Conservation (phyloP, 2,797 vertebrate species). For the Glossophaga mutica region DNA sequence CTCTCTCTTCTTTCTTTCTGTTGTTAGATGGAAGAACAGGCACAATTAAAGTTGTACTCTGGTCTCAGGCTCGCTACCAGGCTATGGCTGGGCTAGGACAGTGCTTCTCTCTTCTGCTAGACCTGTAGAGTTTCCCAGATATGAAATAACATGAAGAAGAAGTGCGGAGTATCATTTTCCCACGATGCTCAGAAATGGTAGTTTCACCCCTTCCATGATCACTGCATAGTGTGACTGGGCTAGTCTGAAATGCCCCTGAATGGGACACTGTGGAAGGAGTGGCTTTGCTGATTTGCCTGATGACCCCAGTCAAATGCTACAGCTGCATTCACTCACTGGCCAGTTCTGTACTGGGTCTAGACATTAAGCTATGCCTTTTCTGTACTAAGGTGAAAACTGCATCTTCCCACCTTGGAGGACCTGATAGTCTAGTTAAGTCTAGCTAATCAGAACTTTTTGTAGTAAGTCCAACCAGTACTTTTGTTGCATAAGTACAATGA, state of each 20-base stretch:
- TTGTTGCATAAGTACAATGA: not conserved
- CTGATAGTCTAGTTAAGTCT: not conserved
- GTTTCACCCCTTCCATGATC: not conserved
- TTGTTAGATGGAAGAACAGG: not conserved
- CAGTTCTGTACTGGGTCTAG: not conserved
- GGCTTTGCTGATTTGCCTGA: not conserved
- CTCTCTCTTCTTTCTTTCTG: no score
- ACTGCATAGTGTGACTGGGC: not conserved
- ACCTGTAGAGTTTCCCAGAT: not conserved
- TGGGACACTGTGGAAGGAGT: no score
- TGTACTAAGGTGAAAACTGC: fast-evolving
- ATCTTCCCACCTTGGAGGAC: not conserved
- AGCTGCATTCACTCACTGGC: not conserved
- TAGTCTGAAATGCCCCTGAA: not conserved
- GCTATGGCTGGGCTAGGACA: not conserved
- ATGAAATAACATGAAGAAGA: not conserved
- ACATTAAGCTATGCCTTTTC: not conserved
- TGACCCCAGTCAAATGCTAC: not conserved
- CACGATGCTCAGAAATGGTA: not conserved
- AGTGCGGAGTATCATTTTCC: not conserved
- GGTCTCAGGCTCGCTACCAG: not conserved
- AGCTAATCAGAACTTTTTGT: not conserved
- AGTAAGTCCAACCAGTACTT: not conserved
- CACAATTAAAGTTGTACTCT: not conserved
- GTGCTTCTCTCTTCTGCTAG: no score